These are phyloP conservation scores for Atractosteus spatula DNA, from an alignment of 2,113 vertebrate genomes.

Conservation along the genomic window DNA sequence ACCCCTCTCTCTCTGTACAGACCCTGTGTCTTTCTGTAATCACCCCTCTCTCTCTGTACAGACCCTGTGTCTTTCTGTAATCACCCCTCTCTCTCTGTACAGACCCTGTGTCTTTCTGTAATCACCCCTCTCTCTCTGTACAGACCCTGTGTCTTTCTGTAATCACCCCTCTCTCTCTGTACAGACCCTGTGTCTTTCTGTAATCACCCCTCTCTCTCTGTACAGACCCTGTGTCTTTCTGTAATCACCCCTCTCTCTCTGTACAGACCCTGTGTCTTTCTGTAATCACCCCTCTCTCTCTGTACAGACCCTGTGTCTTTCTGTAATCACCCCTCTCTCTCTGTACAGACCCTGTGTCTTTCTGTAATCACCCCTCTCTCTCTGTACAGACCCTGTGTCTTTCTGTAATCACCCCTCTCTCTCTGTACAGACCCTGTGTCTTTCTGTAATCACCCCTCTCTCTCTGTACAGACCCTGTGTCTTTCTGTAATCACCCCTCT, in stretches of 20 bases:
- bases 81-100: constrained; percentile 17
- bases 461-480: not conserved
- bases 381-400: too few relatives aligned
- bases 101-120: constrained; percentile 5
- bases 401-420: too few relatives aligned
- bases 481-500: not conserved
- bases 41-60: not conserved
- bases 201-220: too few relatives aligned
- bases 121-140: not conserved
- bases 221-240: not conserved
- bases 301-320: too few relatives aligned
- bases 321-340: not conserved
- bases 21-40: not conserved
- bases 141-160: not conserved
- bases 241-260: not conserved
- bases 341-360: not conserved
- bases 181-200: not conserved
- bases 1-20: too few relatives aligned
- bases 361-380: not conserved
- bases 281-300: too few relatives aligned
- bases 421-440: too few relatives aligned
- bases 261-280: not conserved
- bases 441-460: not conserved
- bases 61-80: not conserved
- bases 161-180: not conserved